These are phyloP conservation scores for Epizoanthus fatuus DNA, from an alignment of 92 coral and sea anemone genomes.

Conservation along the genomic window DNA sequence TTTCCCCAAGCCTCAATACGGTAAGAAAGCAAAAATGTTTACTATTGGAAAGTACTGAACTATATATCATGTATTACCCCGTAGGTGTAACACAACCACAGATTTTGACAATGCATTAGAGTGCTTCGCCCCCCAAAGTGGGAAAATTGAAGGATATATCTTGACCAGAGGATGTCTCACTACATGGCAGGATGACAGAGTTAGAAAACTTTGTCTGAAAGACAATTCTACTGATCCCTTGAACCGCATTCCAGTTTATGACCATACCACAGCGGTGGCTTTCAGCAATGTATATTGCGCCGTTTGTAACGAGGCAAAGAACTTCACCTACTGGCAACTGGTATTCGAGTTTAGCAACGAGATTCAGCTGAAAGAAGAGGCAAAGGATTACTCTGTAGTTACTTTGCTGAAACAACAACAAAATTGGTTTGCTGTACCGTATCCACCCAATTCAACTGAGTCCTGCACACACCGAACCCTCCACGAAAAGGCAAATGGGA, in stretches of 20 bases:
- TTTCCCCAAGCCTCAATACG: no score
- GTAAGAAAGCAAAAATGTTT: no score
- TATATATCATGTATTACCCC: no score
- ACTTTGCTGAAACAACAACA: not conserved
- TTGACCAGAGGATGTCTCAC: not conserved
- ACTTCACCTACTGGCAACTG: not conserved
- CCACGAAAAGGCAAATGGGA: not conserved
- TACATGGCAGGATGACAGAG: not conserved
- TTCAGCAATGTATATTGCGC: conserved; percentile 5
- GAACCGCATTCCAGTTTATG: conserved; percentile 13
- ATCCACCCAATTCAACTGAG: not conserved
- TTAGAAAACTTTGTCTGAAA: not conserved
- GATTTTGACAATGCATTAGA: no score
- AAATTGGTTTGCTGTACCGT: not conserved
- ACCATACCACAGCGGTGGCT: not conserved
- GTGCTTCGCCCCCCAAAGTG: no score
- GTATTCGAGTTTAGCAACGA: not conserved
- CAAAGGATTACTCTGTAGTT: not conserved
- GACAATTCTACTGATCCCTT: not conserved
- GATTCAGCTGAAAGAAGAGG: not conserved
- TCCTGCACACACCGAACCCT: not conserved
- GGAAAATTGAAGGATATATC: not conserved
- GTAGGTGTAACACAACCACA: no score
- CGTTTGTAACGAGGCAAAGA: not conserved
- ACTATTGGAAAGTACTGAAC: no score